Evolutionary conservation across 2,113 vertebrate species (phyloP).

Genomic region (Smithornis capensis): DNA sequence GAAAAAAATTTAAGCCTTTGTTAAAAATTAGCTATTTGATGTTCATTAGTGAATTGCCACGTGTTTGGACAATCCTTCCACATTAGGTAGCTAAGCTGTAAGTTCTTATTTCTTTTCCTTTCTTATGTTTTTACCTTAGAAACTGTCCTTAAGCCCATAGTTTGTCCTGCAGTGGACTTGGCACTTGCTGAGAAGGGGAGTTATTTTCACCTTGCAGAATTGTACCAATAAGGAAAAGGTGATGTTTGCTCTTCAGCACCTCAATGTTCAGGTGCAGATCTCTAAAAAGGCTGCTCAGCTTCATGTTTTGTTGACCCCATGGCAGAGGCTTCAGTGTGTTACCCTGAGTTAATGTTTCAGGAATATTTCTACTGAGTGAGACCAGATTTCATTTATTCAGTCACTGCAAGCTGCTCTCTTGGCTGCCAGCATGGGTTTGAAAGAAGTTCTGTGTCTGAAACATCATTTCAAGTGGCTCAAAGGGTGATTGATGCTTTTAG

Average conservation of each 20-base stretch:
- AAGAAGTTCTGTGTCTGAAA: not conserved
- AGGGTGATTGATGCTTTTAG: not conserved
- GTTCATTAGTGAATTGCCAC: not conserved
- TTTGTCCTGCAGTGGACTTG: not conserved
- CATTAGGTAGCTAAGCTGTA: not conserved
- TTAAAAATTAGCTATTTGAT: not conserved
- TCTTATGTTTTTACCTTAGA: not conserved
- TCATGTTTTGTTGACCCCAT: not conserved
- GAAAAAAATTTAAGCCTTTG: too few relatives aligned
- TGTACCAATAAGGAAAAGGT: not conserved
- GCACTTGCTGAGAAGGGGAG: not conserved
- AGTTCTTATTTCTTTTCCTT: not conserved
- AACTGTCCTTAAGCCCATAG: not conserved
- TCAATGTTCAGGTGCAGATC: not conserved
- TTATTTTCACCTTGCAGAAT: not conserved
- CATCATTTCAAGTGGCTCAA: not conserved
- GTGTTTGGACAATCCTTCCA: not conserved
- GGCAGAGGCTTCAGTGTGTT: not conserved
- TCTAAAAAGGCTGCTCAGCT: not conserved
- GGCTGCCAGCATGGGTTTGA: not conserved
- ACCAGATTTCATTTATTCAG: not conserved
- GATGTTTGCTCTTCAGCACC: not conserved
- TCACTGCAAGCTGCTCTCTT: not conserved
- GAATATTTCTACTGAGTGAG: not conserved
- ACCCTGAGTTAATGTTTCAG: not conserved